phyloP scores from a whole-genome alignment of 2,113 vertebrate species.

The Uropsilus gracilis region DNA sequence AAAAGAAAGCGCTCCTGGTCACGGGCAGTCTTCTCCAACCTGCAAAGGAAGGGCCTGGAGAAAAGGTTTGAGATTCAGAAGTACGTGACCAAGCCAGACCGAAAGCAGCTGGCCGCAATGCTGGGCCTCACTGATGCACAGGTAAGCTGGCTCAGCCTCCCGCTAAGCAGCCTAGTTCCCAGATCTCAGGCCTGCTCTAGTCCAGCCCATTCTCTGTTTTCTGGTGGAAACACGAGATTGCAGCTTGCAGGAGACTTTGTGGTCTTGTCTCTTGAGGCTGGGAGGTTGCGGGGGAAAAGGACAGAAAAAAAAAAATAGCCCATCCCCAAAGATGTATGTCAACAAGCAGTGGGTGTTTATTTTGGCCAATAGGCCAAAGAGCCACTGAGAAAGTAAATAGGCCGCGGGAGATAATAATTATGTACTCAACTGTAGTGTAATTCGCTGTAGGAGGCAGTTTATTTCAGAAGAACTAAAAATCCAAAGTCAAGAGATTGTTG shows the following conservation, averaged over 20 bases:
- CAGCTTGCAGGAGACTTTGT: background rate
- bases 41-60: slow-evolving; percentile 98
- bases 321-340: slow-evolving; percentile 21
- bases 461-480: slow-evolving; percentile 76
- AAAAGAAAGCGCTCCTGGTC: slow-evolving; percentile 99
- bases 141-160: slow-evolving; percentile 82
- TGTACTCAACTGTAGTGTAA: background rate
- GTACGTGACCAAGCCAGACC: slow-evolving; percentile 98
- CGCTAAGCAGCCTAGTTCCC: too few relatives aligned
- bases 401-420: slow-evolving; percentile 35
- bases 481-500: slow-evolving; percentile 66
- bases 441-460: slow-evolving; percentile 73
- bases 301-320: background rate
- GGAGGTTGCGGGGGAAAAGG: background rate
- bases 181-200: too few relatives aligned
- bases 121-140: slow-evolving; percentile 98
- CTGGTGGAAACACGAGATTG: background rate
- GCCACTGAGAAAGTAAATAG: background rate
- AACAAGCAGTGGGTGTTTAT: slow-evolving; percentile 39
- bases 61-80: slow-evolving; percentile 99
- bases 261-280: background rate
- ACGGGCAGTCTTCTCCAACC: slow-evolving; percentile 97
- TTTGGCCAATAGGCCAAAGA: slow-evolving; percentile 60
- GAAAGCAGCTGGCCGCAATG: slow-evolving; percentile 98
- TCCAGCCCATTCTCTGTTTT: accelerated